A percentile compares a stretch with the other conserved stretches of the same genome.
phyloP scores from a whole-genome alignment of 2,888 invertebrate species.

The Lasioglossum lativentre region DNA sequence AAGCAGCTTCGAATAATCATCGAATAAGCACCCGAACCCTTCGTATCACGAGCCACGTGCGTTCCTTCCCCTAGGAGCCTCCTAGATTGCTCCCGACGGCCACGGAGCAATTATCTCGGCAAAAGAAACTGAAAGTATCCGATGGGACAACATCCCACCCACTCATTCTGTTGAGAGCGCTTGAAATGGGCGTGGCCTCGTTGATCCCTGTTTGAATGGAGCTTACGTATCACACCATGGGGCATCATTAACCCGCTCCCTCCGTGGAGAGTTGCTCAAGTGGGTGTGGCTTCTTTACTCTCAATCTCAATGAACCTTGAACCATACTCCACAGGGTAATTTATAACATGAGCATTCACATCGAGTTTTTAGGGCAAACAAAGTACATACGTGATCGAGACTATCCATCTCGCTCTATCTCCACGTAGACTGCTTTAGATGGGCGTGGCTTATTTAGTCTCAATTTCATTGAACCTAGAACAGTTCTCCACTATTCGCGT shows the following conservation, averaged over 20 bases:
- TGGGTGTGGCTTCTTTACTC: neutral
- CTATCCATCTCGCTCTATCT: too few relatives aligned
- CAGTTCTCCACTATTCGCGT: too few relatives aligned
- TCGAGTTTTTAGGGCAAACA: neutral
- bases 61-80: neutral
- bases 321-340: neutral
- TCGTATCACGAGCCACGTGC: neutral
- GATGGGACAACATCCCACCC: neutral
- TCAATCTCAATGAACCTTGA: neutral
- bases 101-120: neutral
- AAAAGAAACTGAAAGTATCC: neutral
- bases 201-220: neutral
- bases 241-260: neutral
- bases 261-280: neutral
- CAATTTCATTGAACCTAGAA: too few relatives aligned
- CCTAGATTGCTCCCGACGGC: neutral
- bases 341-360: too few relatives aligned
- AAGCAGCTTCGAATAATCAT: neutral
- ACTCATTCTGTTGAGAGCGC: neutral
- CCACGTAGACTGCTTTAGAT: too few relatives aligned
- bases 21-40: neutral
- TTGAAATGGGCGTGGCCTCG: neutral
- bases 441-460: too few relatives aligned
- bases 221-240: neutral
- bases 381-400: too few relatives aligned